Conservation (phyloP, 1,140 invertebrate genomes). For the Pygmarrhopalites habei region DNA sequence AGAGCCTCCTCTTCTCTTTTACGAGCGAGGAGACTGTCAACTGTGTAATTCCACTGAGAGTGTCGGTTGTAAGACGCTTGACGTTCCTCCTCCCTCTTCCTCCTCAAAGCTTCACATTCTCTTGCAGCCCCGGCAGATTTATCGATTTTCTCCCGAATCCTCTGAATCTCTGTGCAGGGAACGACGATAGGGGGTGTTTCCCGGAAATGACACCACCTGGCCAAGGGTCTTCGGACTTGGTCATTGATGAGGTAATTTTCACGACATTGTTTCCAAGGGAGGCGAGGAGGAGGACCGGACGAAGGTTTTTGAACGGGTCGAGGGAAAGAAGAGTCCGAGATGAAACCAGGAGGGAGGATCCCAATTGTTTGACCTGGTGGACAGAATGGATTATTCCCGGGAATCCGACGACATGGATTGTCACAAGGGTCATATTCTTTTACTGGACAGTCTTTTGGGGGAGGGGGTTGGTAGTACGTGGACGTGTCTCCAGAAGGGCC, state of each 20-base stretch:
- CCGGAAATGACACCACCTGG: slow-evolving; percentile 28
- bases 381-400: background rate
- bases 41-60: slow-evolving; percentile 36
- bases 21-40: slow-evolving; percentile 27
- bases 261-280: slow-evolving; percentile 33
- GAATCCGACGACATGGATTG: background rate
- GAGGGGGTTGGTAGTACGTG: too few species aligned
- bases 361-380: slow-evolving; percentile 5
- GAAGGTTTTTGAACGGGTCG: background rate
- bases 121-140: slow-evolving; percentile 12
- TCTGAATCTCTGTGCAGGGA: slow-evolving; percentile 17
- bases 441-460: too few species aligned
- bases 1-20: slow-evolving; percentile 26
- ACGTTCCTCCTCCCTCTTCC: slow-evolving; percentile 19
- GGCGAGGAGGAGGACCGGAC: slow-evolving; percentile 6
- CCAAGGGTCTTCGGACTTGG: slow-evolving; percentile 36
- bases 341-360: background rate
- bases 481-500: too few species aligned
- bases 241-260: slow-evolving; percentile 33
- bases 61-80: slow-evolving; percentile 21
- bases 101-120: background rate
- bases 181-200: slow-evolving; percentile 28
- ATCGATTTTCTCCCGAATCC: slow-evolving; percentile 19
- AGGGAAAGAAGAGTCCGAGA: too few species aligned
- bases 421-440: slow-evolving; percentile 7